Percentiles rank a stretch among this genome's conserved stretches.
Evolutionary conservation across 1,140 invertebrate species (phyloP).

Genomic region (Spodoptera frugiperda): DNA sequence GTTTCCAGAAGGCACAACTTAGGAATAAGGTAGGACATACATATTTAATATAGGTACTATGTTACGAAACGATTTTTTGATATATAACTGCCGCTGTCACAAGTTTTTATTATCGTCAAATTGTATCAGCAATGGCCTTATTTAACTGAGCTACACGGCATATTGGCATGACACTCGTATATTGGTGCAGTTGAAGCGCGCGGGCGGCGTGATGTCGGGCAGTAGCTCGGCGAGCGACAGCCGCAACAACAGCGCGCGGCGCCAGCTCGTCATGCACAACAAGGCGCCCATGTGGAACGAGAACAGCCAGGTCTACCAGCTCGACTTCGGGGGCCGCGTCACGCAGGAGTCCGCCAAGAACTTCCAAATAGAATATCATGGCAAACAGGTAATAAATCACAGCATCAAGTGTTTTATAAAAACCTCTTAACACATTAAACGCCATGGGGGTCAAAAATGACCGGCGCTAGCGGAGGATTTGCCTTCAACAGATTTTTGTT

Average conservation of each 20-base stretch:
- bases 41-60: not conserved
- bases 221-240: conserved; percentile 5
- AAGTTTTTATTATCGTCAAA: no score
- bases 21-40: conserved; percentile 94
- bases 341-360: conserved; percentile 99
- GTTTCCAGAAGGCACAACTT: conserved; percentile 97
- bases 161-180: no score
- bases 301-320: conserved; percentile 99
- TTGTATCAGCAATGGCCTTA: no score
- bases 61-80: no score
- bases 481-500: no score
- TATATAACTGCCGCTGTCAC: no score
- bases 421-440: no score
- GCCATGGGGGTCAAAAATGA: no score
- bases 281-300: conserved; percentile 99
- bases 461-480: no score
- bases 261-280: conserved; percentile 98
- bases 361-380: conserved; percentile 99
- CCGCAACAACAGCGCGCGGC: conserved; percentile 51
- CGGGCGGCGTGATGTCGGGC: conserved; percentile 54
- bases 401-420: no score
- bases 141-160: no score
- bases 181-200: conserved; percentile 70
- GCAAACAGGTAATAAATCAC: conserved; percentile 92
- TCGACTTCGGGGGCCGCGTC: conserved; percentile 99